Evolutionary conservation across 2,113 vertebrate genomes (phyloP).

Genomic region (Dicrurus megarhynchus): DNA sequence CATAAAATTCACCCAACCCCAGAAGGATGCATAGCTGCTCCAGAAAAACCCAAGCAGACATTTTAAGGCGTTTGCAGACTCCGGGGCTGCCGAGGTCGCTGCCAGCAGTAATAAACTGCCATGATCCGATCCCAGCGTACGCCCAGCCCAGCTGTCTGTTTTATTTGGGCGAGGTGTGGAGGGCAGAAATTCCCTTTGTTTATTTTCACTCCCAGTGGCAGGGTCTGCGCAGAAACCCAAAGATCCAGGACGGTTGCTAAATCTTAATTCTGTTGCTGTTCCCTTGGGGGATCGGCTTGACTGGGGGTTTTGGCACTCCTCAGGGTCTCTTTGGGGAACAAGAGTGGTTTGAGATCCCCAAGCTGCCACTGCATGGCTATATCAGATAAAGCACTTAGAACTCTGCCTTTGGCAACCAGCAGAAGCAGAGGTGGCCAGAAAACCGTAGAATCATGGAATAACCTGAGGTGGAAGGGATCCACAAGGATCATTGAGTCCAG

Average conservation of each 20-base stretch:
- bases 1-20: constrained; percentile 33
- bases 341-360: rapidly evolving
- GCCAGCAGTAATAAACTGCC: constrained; percentile 29
- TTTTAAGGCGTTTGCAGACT: not conserved
- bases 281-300: rapidly evolving
- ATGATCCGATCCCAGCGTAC: not conserved
- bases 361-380: not conserved
- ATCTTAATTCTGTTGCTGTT: not conserved
- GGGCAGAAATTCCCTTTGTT: not conserved
- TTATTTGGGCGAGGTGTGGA: not conserved
- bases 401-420: not conserved
- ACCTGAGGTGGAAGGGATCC: not conserved
- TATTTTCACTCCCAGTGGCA: not conserved
- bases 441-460: not conserved
- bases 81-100: not conserved
- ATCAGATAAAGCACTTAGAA: not conserved
- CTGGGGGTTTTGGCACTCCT: not conserved
- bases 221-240: rapidly evolving
- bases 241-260: not conserved
- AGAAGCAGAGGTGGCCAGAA: not conserved
- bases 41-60: constrained; percentile 15
- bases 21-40: not conserved
- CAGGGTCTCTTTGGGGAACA: not conserved
- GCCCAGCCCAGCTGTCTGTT: not conserved
- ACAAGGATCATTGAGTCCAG: not conserved